Conservation (phyloP, 2,888 invertebrate genomes). For the Pseudeuparius sepicola region DNA sequence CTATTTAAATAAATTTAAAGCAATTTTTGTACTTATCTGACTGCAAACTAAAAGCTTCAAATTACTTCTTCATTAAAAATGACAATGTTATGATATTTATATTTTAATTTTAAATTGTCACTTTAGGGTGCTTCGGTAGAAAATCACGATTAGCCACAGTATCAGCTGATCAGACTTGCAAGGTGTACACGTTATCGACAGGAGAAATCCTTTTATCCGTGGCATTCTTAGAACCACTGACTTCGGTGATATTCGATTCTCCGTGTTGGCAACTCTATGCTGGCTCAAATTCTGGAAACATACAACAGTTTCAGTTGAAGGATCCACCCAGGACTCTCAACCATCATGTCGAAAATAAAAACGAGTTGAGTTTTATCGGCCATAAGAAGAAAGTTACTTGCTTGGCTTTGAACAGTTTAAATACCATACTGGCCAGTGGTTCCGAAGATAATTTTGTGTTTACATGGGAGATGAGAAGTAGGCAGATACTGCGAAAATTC, state of each 20-base stretch:
- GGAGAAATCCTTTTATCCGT: conserved; percentile 63
- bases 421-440: conserved; percentile 63
- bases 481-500: conserved; percentile 60
- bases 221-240: conserved; percentile 61
- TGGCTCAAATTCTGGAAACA: conserved; percentile 61
- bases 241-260: conserved; percentile 57
- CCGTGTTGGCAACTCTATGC: conserved; percentile 63
- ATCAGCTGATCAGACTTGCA: conserved; percentile 74
- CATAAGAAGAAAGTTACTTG: conserved; percentile 62
- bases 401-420: conserved; percentile 62
- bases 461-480: conserved; percentile 72
- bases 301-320: conserved; percentile 57
- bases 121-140: conserved; percentile 43
- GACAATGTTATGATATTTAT: too few species aligned
- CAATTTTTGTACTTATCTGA: too few species aligned
- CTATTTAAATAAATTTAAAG: too few species aligned
- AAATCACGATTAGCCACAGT: conserved; percentile 64
- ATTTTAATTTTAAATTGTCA: too few species aligned
- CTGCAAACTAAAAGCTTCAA: too few species aligned
- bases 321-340: conserved; percentile 58
- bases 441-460: conserved; percentile 63
- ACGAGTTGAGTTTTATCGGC: conserved; percentile 29
- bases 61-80: too few species aligned
- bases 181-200: conserved; percentile 64
- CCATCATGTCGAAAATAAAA: conserved; percentile 49